phyloP scores from a whole-genome alignment of 1,140 invertebrate species.

The Penaeus vannamei region DNA sequence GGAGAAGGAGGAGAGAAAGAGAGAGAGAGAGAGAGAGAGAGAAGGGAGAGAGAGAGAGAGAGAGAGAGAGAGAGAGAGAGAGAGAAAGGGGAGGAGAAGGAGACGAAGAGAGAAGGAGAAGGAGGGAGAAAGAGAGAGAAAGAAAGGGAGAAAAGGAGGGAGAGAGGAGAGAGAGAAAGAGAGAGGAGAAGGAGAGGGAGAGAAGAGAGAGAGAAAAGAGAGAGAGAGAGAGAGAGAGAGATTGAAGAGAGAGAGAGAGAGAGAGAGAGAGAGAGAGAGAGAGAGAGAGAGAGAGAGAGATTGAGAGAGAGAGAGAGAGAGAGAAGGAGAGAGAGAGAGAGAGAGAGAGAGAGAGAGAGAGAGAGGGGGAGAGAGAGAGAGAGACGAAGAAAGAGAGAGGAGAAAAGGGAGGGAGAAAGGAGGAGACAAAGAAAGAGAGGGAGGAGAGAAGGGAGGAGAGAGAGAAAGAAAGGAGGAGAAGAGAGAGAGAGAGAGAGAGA shows the following conservation, averaged over 20 bases:
- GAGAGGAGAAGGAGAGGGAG: background rate
- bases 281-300: no score
- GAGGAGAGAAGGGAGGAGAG: background rate
- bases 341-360: slow-evolving; percentile 23
- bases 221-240: no score
- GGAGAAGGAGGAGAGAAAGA: no score
- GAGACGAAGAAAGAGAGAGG: background rate
- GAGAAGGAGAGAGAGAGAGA: background rate
- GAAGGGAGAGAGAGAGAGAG: background rate
- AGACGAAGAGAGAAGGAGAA: background rate
- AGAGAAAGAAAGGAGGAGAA: background rate
- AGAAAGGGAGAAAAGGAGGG: slow-evolving; percentile 13
- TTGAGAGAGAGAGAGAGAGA: slow-evolving; percentile 13
- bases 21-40: background rate
- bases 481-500: slow-evolving; percentile 20
- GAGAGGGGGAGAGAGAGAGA: slow-evolving; percentile 6
- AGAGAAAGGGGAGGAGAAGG: background rate
- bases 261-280: no score
- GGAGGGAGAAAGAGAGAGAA: background rate
- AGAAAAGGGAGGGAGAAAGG: background rate
- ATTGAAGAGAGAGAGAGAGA: no score
- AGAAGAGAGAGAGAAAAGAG: background rate
- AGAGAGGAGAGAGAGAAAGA: background rate
- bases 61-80: background rate
- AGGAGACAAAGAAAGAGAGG: background rate